Percentiles rank a stretch among this genome's conserved stretches.
phyloP scores from a whole-genome alignment of 2,113 vertebrate species.

The Scytalopus superciliaris region DNA sequence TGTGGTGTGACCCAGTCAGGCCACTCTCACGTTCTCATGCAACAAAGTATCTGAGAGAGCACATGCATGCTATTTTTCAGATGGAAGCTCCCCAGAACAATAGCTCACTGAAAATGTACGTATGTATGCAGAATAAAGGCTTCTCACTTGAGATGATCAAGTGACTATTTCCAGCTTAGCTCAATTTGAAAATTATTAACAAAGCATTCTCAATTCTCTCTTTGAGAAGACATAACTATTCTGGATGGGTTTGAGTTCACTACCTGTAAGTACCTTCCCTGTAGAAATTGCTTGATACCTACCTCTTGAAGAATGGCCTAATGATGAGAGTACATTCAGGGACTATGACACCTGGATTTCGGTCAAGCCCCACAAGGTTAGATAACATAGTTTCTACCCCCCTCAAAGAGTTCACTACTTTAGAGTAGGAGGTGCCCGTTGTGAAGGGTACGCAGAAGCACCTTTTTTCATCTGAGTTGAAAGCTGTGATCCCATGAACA shows the following conservation, averaged over 20 bases:
- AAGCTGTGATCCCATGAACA: not conserved
- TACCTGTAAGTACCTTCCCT: not conserved
- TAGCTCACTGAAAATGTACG: not conserved
- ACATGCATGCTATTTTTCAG: not conserved
- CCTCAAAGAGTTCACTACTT: fast-evolving
- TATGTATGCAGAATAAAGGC: not conserved
- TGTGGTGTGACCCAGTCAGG: not conserved
- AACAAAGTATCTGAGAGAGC: not conserved
- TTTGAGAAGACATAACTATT: not conserved
- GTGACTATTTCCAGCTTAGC: not conserved
- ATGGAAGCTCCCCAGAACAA: not conserved
- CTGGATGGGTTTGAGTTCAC: not conserved
- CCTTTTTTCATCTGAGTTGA: not conserved
- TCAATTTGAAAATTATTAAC: not conserved
- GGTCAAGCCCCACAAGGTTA: fast-evolving
- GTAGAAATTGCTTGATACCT: not conserved
- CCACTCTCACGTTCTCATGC: not conserved
- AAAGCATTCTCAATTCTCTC: not conserved
- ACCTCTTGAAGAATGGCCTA: fast-evolving
- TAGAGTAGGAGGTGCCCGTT: not conserved
- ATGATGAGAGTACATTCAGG: not conserved
- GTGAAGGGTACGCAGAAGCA: not conserved
- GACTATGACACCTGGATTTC: not conserved
- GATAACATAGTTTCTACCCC: not conserved
- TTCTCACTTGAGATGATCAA: not conserved